phyloP scores from a whole-genome alignment of 2,888 invertebrate species.

The Andrena dorsata region DNA sequence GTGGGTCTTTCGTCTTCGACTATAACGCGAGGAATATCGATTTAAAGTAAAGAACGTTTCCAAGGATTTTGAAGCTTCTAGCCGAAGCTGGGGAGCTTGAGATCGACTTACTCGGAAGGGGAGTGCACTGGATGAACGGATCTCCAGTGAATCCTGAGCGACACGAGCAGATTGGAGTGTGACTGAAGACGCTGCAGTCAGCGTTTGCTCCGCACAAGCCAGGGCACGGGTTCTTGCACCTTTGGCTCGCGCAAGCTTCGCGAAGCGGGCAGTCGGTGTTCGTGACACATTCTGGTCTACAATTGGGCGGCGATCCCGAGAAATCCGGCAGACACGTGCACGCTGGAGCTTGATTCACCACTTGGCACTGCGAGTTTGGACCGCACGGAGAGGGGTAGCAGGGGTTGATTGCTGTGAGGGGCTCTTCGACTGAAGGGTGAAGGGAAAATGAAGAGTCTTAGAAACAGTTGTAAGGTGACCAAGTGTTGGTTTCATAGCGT shows the following conservation, averaged over 20 bases:
- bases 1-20: constrained; percentile 73
- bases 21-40: constrained; percentile 68
- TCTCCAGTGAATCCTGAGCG: constrained; percentile 87
- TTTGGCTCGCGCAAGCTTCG: constrained; percentile 85
- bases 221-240: constrained; percentile 87
- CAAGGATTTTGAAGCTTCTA: neutral
- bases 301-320: constrained; percentile 90
- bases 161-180: constrained; percentile 86
- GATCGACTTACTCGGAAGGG: constrained; percentile 75
- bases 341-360: constrained; percentile 87
- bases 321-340: constrained; percentile 89
- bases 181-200: constrained; percentile 85
- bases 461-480: too few relatives aligned
- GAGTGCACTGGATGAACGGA: constrained; percentile 90
- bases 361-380: constrained; percentile 90
- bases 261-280: constrained; percentile 85
- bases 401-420: constrained; percentile 79
- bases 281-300: constrained; percentile 86
- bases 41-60: constrained; percentile 65
- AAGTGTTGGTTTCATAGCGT: too few relatives aligned
- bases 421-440: constrained; percentile 43
- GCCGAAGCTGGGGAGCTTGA: neutral
- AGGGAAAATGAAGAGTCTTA: constrained; percentile 55
- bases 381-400: constrained; percentile 90
- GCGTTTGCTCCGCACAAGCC: constrained; percentile 85